A percentile compares a stretch with the other conserved stretches of the same genome.
Evolutionary conservation across 2,797 vertebrate genomes (phyloP).

Genomic region (Myripristis murdjan): DNA sequence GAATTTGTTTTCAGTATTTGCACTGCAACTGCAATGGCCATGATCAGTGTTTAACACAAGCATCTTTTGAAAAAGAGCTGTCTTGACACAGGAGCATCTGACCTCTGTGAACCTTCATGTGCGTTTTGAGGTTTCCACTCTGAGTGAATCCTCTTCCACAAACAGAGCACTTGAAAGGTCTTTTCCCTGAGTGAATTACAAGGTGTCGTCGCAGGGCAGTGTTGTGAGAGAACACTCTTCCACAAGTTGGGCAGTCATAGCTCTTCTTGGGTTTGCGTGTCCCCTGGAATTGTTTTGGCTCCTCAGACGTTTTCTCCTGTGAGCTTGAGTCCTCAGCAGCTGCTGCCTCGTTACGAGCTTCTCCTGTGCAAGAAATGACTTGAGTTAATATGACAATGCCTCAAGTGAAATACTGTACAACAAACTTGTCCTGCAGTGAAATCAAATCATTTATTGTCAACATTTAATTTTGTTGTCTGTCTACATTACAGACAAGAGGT

Average conservation of each 20-base stretch:
- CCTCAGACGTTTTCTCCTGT: not conserved
- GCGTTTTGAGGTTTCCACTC: constrained; percentile 65
- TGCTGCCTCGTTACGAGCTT: not conserved
- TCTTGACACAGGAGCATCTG: constrained; percentile 11
- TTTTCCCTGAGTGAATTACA: constrained; percentile 64
- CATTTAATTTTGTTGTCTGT: too few relatives aligned
- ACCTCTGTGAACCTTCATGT: constrained; percentile 72
- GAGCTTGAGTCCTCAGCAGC: constrained; percentile 5
- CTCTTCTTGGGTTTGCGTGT: constrained; percentile 38
- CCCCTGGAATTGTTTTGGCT: not conserved
- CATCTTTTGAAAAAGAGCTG: not conserved
- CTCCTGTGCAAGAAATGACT: not conserved
- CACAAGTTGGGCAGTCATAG: constrained; percentile 58
- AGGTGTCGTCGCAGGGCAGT: constrained; percentile 49
- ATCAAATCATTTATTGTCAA: too few relatives aligned
- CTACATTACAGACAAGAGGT: too few relatives aligned
- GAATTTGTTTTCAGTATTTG: too few relatives aligned
- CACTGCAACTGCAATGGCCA: not conserved
- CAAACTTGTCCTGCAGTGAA: too few relatives aligned
- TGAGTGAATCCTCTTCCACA: constrained; percentile 71
- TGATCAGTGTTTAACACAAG: not conserved
- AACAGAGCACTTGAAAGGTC: constrained; percentile 61
- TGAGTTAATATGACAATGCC: not conserved
- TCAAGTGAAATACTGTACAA: not conserved
- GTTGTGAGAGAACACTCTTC: constrained; percentile 48